A percentile compares a stretch with the other conserved stretches of the same genome.
These are phyloP conservation scores for Leptinotarsa defecta DNA, from an alignment of 1,140 invertebrate species.

Conservation along the genomic window DNA sequence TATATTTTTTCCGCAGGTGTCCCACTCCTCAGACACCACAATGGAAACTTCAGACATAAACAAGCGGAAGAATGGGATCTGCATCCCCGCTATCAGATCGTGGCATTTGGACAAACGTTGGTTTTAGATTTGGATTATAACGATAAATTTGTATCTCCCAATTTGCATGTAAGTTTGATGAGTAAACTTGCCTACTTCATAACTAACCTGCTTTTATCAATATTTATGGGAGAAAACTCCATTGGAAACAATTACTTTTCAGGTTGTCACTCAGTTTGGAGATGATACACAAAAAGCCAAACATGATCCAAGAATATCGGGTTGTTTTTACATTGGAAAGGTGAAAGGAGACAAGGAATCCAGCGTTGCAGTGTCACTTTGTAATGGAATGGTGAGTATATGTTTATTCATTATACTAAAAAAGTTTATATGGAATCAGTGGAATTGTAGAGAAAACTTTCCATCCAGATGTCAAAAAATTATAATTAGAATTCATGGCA, in stretches of 20 bases:
- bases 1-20: constrained; percentile 37
- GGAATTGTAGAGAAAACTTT: background rate
- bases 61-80: constrained; percentile 71
- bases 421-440: constrained; percentile 19
- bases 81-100: constrained; percentile 71
- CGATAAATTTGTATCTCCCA: constrained; percentile 61
- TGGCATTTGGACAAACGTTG: constrained; percentile 65
- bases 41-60: constrained; percentile 67
- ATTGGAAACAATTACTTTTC: constrained; percentile 16
- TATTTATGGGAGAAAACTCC: background rate
- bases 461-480: no score
- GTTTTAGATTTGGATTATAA: constrained; percentile 64
- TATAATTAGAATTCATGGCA: no score
- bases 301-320: constrained; percentile 57
- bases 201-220: background rate
- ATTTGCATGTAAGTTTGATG: constrained; percentile 69
- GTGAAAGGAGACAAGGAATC: constrained; percentile 69
- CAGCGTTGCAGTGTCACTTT: constrained; percentile 71
- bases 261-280: constrained; percentile 63
- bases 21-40: constrained; percentile 57
- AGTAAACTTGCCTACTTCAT: background rate
- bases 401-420: background rate
- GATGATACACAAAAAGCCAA: constrained; percentile 59
- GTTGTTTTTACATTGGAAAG: constrained; percentile 73
- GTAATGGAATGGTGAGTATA: constrained; percentile 76